Evolutionary conservation across 2,797 vertebrate species (phyloP).

Genomic region (Gouania willdenowi): DNA sequence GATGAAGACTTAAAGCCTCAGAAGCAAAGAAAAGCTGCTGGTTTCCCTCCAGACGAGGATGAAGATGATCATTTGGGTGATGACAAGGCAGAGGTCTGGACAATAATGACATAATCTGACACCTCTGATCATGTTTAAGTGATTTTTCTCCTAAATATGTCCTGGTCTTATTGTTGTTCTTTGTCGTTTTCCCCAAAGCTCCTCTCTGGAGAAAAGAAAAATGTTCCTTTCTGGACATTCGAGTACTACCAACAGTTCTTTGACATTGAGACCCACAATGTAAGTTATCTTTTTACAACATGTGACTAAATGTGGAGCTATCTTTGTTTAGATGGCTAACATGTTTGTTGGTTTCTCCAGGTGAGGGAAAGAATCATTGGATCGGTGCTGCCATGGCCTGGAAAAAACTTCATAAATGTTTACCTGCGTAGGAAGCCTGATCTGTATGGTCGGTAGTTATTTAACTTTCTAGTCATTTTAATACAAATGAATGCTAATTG

Average conservation of each 20-base stretch:
- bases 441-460: conserved; percentile 84
- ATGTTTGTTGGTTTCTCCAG: conserved; percentile 53
- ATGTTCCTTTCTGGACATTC: conserved; percentile 92
- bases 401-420: conserved; percentile 91
- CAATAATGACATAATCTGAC: too few species aligned
- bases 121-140: background rate
- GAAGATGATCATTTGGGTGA: conserved; percentile 78
- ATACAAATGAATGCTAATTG: background rate
- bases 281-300: conserved; percentile 42
- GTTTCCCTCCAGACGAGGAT: conserved; percentile 61
- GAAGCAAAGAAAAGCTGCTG: conserved; percentile 56
- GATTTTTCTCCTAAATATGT: background rate
- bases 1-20: conserved; percentile 65
- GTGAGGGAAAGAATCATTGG: conserved; percentile 93
- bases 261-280: conserved; percentile 91
- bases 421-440: conserved; percentile 93
- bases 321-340: background rate
- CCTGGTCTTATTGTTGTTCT: background rate
- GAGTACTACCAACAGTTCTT: conserved; percentile 96
- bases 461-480: background rate
- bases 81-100: conserved; percentile 84
- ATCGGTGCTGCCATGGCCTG: conserved; percentile 88
- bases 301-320: too few species aligned
- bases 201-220: conserved; percentile 88
- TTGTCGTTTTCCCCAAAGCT: too few species aligned